Evolutionary conservation across 2,888 invertebrate genomes (phyloP).

Genomic region (Epistrophella euchroma): DNA sequence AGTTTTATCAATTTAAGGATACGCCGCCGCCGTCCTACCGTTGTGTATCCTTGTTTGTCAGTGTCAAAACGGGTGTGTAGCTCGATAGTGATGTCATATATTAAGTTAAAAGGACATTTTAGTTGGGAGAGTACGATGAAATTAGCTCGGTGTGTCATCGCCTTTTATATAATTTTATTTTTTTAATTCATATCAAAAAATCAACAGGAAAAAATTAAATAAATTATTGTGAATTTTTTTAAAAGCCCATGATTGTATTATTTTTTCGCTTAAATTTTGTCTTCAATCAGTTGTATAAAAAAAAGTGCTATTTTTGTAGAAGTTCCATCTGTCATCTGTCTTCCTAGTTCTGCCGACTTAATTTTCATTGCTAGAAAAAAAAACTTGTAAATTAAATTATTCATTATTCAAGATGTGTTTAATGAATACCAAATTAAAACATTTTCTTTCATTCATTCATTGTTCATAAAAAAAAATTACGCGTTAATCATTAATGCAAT

Average conservation of each 20-base stretch:
- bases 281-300: not conserved
- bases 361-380: not conserved
- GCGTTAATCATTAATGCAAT: conserved; percentile 1
- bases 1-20: conserved; percentile 48
- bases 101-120: conserved; percentile 66
- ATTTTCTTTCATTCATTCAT: conserved; percentile 24
- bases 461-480: not conserved
- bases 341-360: not conserved
- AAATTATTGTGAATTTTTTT: not conserved
- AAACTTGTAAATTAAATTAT: not conserved
- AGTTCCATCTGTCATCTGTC: not conserved
- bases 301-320: not conserved
- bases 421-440: conserved; percentile 11
- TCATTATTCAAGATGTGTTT: conserved; percentile 7
- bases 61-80: conserved; percentile 70
- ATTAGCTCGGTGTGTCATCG: conserved; percentile 71
- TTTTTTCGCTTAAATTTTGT: no score
- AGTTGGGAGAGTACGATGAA: conserved; percentile 69
- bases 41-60: conserved; percentile 67
- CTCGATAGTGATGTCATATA: conserved; percentile 72
- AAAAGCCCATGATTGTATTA: not conserved
- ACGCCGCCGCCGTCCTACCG: conserved; percentile 46
- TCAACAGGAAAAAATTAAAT: not conserved
- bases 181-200: not conserved
- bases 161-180: conserved; percentile 22